These are phyloP conservation scores for Drosophila novamexicana DNA, from an alignment of 1,140 invertebrate species.

Conservation along the genomic window DNA sequence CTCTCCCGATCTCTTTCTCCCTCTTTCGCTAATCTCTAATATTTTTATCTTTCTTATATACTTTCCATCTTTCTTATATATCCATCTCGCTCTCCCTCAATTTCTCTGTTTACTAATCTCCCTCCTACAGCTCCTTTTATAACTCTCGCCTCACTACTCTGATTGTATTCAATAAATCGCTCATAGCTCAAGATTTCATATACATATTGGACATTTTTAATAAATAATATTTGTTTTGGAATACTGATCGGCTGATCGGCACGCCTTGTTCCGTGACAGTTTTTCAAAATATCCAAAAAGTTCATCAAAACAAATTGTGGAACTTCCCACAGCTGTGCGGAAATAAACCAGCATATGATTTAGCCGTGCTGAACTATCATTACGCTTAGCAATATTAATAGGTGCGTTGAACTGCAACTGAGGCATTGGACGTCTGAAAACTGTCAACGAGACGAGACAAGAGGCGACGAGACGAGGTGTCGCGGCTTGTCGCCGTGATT, in stretches of 20 bases:
- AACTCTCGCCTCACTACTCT: too few relatives aligned
- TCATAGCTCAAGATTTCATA: too few relatives aligned
- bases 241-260: background rate
- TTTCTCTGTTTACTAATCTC: too few relatives aligned
- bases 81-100: too few relatives aligned
- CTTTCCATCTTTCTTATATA: too few relatives aligned
- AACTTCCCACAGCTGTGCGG: slow-evolving; percentile 37
- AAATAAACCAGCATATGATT: slow-evolving; percentile 51
- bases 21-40: too few relatives aligned
- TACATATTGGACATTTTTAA: background rate
- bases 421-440: slow-evolving; percentile 44
- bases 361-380: slow-evolving; percentile 35
- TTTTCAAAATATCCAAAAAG: slow-evolving; percentile 6
- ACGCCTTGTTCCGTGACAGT: slow-evolving; percentile 22
- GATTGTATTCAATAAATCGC: too few relatives aligned
- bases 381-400: slow-evolving; percentile 18
- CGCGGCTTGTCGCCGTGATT: slow-evolving; percentile 52
- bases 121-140: too few relatives aligned
- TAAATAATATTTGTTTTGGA: background rate
- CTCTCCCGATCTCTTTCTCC: too few relatives aligned
- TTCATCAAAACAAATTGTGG: slow-evolving; percentile 1
- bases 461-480: slow-evolving; percentile 1
- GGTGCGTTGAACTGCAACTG: slow-evolving; percentile 69
- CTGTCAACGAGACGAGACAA: slow-evolving; percentile 28
- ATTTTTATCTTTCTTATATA: too few relatives aligned